Conservation (phyloP, 2,888 invertebrate species). For the Nomada goodeniana region DNA sequence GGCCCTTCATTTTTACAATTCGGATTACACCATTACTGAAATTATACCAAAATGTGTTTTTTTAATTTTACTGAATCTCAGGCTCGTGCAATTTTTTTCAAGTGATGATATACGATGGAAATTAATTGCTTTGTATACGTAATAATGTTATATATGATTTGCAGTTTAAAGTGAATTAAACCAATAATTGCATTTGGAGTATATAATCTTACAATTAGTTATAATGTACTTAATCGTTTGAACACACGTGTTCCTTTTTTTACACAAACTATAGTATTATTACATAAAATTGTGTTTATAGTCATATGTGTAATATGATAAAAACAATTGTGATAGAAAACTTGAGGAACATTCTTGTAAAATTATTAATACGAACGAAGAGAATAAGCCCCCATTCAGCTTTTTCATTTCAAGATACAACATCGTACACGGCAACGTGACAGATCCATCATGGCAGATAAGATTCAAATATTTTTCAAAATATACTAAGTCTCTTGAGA, state of each 20-base stretch:
- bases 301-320: not conserved
- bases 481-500: slow-evolving; percentile 58
- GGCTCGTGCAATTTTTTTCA: not conserved
- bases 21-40: slow-evolving; percentile 2
- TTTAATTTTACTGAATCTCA: not conserved
- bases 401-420: slow-evolving; percentile 8
- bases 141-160: not conserved
- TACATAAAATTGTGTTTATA: not conserved
- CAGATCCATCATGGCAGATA: not conserved
- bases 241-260: not conserved
- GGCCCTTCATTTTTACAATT: slow-evolving; percentile 9
- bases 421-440: slow-evolving; percentile 3
- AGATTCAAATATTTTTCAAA: slow-evolving; percentile 48
- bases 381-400: not conserved
- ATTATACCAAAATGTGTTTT: not conserved
- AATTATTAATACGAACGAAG: not conserved
- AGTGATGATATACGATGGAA: not conserved
- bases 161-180: too few species aligned
- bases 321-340: not conserved
- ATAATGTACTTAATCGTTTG: not conserved
- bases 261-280: not conserved
- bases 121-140: not conserved
- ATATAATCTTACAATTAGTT: not conserved
- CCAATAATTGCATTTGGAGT: too few species aligned
- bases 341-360: not conserved